Evolutionary conservation across 2,113 vertebrate genomes (phyloP).

Genomic region (Regulus satrapa): DNA sequence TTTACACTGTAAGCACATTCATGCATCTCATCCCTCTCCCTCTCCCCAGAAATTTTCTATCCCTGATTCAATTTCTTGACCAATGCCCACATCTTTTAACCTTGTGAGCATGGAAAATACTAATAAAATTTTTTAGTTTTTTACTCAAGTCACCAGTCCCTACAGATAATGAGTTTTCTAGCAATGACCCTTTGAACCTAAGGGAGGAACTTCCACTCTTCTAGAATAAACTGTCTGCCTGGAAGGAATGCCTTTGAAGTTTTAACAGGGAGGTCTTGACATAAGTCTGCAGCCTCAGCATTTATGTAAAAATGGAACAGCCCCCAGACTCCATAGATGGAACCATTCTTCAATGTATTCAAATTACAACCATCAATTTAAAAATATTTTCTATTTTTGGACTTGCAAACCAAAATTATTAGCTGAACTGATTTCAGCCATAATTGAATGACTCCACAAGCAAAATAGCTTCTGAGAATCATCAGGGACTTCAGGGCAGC

Average conservation of each 20-base stretch:
- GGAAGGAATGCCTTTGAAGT: not conserved
- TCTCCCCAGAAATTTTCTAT: accelerated
- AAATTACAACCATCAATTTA: not conserved
- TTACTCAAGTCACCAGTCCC: not conserved
- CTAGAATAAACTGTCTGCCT: not conserved
- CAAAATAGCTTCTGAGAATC: not conserved
- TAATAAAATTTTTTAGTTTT: not conserved
- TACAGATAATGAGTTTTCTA: not conserved
- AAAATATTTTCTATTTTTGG: conserved; percentile 25
- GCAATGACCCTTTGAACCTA: not conserved
- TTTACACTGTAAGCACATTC: not conserved
- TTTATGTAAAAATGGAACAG: not conserved
- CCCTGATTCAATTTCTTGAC: not conserved
- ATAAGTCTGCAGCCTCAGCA: conserved; percentile 8
- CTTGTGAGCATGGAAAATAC: not conserved
- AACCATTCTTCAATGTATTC: not conserved
- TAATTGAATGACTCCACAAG: not conserved
- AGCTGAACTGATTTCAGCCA: not conserved
- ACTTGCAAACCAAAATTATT: not conserved
- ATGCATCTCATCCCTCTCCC: not conserved
- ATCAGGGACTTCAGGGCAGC: not conserved
- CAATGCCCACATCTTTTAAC: not conserved
- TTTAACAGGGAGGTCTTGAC: conserved; percentile 9
- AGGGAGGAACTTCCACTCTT: not conserved
- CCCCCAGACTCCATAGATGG: not conserved